Percentiles rank a stretch among this genome's conserved stretches.
Evolutionary conservation across 2,888 invertebrate species (phyloP).

Genomic region (Agrochola lychnidis): DNA sequence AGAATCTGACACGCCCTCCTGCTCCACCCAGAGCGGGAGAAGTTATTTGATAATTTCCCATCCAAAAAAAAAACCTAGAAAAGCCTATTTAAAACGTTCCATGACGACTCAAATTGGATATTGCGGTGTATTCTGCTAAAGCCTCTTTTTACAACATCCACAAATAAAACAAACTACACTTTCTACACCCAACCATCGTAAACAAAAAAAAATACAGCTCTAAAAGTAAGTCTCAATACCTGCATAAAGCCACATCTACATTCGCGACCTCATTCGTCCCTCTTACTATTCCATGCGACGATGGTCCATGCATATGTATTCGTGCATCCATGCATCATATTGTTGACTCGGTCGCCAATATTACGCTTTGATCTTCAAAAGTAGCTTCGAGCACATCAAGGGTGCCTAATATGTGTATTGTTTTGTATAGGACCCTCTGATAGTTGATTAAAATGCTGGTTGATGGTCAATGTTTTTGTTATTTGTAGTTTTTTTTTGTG

Average conservation of each 20-base stretch:
- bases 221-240: conserved; percentile 32
- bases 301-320: conserved; percentile 67
- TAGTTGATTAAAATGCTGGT: conserved; percentile 54
- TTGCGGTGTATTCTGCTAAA: no score
- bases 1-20: no score
- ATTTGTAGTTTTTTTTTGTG: conserved; percentile 11
- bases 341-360: conserved; percentile 59
- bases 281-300: conserved; percentile 75
- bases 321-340: conserved; percentile 59
- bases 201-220: neutral
- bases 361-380: conserved; percentile 64
- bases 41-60: no score
- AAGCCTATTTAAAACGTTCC: no score
- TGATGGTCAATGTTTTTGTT: conserved; percentile 38
- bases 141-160: no score
- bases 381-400: conserved; percentile 62
- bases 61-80: no score
- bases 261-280: conserved; percentile 45
- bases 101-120: no score
- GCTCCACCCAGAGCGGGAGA: no score
- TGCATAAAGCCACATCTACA: conserved; percentile 11
- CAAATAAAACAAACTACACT: no score
- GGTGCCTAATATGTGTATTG: conserved; percentile 62
- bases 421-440: conserved; percentile 35
- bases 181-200: no score